Evolutionary conservation across 2,113 vertebrate species (phyloP).

Genomic region (Tiliqua scincoides): DNA sequence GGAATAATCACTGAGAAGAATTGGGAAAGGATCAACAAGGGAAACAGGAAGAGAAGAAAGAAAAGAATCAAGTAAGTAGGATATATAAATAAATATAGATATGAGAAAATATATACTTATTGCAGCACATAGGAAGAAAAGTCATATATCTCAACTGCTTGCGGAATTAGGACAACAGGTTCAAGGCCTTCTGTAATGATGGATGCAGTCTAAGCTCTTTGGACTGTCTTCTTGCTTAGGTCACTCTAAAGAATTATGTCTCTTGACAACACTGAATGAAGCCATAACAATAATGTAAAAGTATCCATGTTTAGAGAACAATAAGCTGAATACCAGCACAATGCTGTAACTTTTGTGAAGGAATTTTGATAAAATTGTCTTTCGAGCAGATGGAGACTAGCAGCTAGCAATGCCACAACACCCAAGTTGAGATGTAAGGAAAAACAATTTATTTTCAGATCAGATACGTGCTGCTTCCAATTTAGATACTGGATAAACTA

Average conservation of each 20-base stretch:
- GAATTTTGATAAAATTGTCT: neutral
- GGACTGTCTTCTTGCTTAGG: neutral
- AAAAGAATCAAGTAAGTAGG: too few species aligned
- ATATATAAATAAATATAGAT: neutral
- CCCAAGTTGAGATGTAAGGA: slow-evolving; percentile 32
- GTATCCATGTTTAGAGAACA: slow-evolving; percentile 25
- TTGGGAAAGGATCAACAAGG: too few species aligned
- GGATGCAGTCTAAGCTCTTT: neutral
- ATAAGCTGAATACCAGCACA: neutral
- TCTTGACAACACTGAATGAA: neutral
- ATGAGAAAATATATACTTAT: too few species aligned
- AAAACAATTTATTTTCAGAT: slow-evolving; percentile 74
- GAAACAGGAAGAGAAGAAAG: too few species aligned
- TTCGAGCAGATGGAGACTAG: slow-evolving; percentile 1
- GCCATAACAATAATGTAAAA: neutral
- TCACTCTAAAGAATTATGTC: neutral
- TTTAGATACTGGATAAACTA: slow-evolving; percentile 69
- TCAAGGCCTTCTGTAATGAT: neutral
- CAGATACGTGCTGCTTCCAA: slow-evolving; percentile 68
- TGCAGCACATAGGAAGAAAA: too few species aligned
- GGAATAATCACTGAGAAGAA: too few species aligned
- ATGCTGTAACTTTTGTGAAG: neutral
- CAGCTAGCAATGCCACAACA: slow-evolving; percentile 2
- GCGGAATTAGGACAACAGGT: neutral
- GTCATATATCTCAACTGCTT: neutral